Percentiles rank a stretch among this genome's conserved stretches.
phyloP scores from a whole-genome alignment of 2,113 vertebrate genomes.

The Rousettus leschenaultii region DNA sequence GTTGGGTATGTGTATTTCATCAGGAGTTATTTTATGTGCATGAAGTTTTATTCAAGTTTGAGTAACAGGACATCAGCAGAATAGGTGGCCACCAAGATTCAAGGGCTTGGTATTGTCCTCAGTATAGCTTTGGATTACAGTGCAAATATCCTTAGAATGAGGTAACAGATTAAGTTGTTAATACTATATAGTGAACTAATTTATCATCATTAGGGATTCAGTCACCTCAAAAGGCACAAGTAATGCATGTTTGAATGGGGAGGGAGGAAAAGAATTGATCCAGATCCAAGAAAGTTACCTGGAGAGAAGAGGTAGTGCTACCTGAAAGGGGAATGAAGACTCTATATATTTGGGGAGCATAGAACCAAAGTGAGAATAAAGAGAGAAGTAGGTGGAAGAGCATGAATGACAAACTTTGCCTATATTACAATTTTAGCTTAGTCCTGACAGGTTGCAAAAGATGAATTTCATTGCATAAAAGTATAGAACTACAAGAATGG shows the following conservation, averaged over 20 bases:
- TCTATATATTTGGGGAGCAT: background rate
- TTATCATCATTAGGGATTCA: background rate
- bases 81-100: background rate
- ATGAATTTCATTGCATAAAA: background rate
- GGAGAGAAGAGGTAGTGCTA: background rate
- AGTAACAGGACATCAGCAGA: background rate
- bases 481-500: background rate
- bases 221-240: background rate
- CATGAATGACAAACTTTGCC: background rate
- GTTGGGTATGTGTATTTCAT: background rate
- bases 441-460: background rate
- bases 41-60: conserved; percentile 22
- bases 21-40: background rate
- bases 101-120: background rate
- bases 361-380: background rate
- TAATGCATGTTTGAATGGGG: background rate
- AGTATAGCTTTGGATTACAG: background rate
- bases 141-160: background rate
- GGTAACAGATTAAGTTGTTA: background rate
- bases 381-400: background rate
- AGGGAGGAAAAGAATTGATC: background rate
- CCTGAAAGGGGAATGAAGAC: background rate
- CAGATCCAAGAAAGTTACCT: background rate
- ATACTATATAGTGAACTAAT: background rate
- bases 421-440: background rate